These are phyloP conservation scores for Druceiella hillmani DNA, from an alignment of 2,888 invertebrate genomes.

Conservation along the genomic window DNA sequence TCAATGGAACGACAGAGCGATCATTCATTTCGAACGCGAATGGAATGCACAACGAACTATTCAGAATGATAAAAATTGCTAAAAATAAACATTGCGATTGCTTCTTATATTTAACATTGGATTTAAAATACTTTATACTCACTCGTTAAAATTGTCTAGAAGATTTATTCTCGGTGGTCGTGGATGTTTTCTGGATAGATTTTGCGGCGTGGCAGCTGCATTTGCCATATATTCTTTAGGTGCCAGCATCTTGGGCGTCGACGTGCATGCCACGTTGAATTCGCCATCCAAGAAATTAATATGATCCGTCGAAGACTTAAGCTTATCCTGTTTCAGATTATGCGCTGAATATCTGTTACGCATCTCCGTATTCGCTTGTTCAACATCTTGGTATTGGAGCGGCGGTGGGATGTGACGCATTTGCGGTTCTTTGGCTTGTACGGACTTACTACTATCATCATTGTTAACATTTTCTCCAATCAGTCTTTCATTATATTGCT, in stretches of 20 bases:
- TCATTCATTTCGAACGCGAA: too few relatives aligned
- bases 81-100: too few relatives aligned
- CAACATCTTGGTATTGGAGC: slow-evolving; percentile 42
- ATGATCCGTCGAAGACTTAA: slow-evolving; percentile 34
- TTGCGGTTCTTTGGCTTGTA: slow-evolving; percentile 24
- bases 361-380: slow-evolving; percentile 32
- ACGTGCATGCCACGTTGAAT: slow-evolving; percentile 43
- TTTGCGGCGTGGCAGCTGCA: slow-evolving; percentile 25
- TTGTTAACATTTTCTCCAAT: slow-evolving; percentile 32
- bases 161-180: slow-evolving; percentile 33
- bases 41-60: too few relatives aligned
- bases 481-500: slow-evolving; percentile 42
- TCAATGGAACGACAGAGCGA: too few relatives aligned
- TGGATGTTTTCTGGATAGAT: slow-evolving; percentile 31
- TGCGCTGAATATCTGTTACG: slow-evolving; percentile 35
- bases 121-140: slow-evolving; percentile 29
- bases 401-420: slow-evolving; percentile 36
- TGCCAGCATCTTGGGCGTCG: slow-evolving; percentile 47
- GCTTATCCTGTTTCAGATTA: slow-evolving; percentile 45
- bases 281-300: slow-evolving; percentile 41
- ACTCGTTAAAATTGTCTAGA: slow-evolving; percentile 44
- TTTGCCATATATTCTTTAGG: slow-evolving; percentile 40
- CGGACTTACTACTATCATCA: slow-evolving; percentile 29
- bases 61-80: too few relatives aligned
- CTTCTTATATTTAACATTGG: too few relatives aligned